Percentiles rank a stretch among this genome's conserved stretches.
phyloP scores from a whole-genome alignment of 2,888 invertebrate species.

The Agonopterix heracliana region DNA sequence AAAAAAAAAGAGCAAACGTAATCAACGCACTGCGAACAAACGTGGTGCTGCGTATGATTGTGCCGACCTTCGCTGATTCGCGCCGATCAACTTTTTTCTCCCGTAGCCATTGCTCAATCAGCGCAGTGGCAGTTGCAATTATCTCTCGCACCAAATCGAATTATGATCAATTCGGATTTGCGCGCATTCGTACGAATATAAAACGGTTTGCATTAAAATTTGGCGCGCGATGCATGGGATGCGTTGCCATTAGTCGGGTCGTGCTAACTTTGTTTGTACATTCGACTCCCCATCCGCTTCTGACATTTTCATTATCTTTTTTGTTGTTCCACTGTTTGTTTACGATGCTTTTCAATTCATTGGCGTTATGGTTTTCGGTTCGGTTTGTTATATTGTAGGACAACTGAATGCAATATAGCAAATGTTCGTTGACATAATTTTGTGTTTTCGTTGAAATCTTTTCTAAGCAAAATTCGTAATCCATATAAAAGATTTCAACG shows the following conservation, averaged over 20 bases:
- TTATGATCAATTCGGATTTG: constrained; percentile 78
- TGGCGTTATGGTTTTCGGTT: constrained; percentile 24
- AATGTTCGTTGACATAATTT: too few species aligned
- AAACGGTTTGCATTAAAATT: constrained; percentile 77
- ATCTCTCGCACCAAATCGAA: constrained; percentile 72
- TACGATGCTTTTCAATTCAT: constrained; percentile 36
- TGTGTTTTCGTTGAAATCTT: too few species aligned
- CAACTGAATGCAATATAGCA: too few species aligned
- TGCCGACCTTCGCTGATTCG: constrained; percentile 28
- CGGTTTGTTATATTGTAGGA: too few species aligned
- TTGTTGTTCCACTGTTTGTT: constrained; percentile 38
- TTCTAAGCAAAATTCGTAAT: too few species aligned
- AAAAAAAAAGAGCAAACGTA: constrained; percentile 62
- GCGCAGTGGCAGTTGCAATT: constrained; percentile 75
- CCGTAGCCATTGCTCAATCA: constrained; percentile 63
- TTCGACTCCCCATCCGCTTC: constrained; percentile 34
- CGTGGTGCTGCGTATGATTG: constrained; percentile 63
- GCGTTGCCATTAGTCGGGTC: constrained; percentile 69
- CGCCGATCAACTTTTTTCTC: constrained; percentile 51
- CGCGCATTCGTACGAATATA: constrained; percentile 72
- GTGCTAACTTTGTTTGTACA: constrained; percentile 59
- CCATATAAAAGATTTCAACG: too few species aligned
- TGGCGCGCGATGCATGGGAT: constrained; percentile 69
- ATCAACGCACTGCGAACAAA: constrained; percentile 62
- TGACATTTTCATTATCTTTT: constrained; percentile 50